Conservation (phyloP, 2,113 vertebrate species). For the Scomber colias region DNA sequence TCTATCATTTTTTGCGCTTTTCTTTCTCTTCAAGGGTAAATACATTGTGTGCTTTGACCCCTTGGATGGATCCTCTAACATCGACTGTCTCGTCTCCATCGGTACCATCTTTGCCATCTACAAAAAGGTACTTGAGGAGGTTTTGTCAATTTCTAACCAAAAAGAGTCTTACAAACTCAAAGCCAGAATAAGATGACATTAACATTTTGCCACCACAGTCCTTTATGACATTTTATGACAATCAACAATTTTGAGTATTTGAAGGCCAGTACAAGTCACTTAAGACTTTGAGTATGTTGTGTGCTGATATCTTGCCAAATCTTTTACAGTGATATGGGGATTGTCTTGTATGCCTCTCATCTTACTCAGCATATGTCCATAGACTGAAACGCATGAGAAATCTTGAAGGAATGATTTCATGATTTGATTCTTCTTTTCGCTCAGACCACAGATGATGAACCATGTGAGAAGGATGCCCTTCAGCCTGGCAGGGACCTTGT, state of each 20-base stretch:
- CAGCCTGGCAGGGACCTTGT: conserved; percentile 92
- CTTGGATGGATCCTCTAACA: conserved; percentile 96
- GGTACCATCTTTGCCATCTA: conserved; percentile 96
- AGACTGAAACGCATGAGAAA: too few relatives aligned
- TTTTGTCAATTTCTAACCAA: neutral
- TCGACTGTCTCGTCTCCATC: conserved; percentile 95
- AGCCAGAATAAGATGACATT: neutral
- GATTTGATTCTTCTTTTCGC: neutral
- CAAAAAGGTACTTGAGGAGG: conserved; percentile 86
- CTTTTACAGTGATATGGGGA: too few relatives aligned
- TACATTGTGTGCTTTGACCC: conserved; percentile 97
- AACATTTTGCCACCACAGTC: too few relatives aligned
- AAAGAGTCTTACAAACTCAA: neutral
- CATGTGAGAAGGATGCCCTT: conserved; percentile 90
- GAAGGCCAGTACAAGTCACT: too few relatives aligned
- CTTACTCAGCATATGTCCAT: too few relatives aligned
- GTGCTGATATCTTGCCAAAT: too few relatives aligned
- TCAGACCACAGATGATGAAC: conserved; percentile 85
- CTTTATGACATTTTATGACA: too few relatives aligned
- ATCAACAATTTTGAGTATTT: too few relatives aligned
- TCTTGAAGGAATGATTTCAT: too few relatives aligned
- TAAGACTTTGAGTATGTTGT: too few relatives aligned
- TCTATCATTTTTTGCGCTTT: neutral
- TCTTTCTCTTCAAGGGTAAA: conserved; percentile 88
- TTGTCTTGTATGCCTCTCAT: too few relatives aligned